Evolutionary conservation across 1,140 invertebrate genomes (phyloP), one percentile per base, ranked within the genome.

Genomic region (Achroia grisella): DNA sequence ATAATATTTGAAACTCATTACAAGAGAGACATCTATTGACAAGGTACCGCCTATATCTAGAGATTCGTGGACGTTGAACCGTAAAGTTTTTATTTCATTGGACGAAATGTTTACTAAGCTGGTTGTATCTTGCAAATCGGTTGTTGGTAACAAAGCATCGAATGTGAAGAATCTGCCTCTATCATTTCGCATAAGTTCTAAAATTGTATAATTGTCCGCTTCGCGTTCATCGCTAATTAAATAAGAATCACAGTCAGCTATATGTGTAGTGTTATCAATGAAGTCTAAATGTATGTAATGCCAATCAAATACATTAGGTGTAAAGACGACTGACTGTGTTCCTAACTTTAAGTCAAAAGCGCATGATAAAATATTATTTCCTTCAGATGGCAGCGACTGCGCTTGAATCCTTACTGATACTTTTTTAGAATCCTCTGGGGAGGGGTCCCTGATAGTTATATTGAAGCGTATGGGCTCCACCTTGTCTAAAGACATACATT

Each of bases 21-120:
- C 82, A 47, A 93, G 77, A 13, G 90, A 91, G 0, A 92, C 62
- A 2, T 89, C 89, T 29, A 93, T 86, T 0, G 88, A 87, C 3
- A 93, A 58, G 0, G 90, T 93, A 0, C 93, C 92, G 0, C 92
- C 93, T 14, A 91, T 90, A 48, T 94, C 93, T 35, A 89, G 86
- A 11, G 91, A 88, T n/a, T 90, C 75, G 32, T 88, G 88, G 10
- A 94, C 75, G 10, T 88, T 85, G 49, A 93, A 93, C 32, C 88
- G 88, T 27, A 94, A 81, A 10, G 88, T 86, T 43, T 88, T 88
- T 6, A 91, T 74, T 35, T 87, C 84, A 27, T 87, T 75, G 0
- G 86, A 87, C 0, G 90, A 91, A 5, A 93, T 50, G 63, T 93
- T 93, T 0, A 93, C 70, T 1, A 90, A 62, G 17, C 87, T 87